Conservation (phyloP, 2,113 vertebrate genomes). For the Ahaetulla prasina region DNA sequence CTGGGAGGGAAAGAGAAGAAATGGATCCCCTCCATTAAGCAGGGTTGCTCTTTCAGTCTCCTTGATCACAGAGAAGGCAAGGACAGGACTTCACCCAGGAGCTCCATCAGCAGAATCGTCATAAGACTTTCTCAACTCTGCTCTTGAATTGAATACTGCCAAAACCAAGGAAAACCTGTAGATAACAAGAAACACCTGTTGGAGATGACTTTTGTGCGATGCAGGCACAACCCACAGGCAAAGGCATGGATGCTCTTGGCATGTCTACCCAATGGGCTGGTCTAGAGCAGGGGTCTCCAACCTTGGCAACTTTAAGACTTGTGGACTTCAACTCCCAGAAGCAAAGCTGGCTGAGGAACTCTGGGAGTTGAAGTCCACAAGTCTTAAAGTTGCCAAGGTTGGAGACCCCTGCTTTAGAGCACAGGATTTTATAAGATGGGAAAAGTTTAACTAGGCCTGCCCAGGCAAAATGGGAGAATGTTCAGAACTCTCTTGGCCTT, state of each 20-base stretch:
- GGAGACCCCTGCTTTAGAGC: no score
- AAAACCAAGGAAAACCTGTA: not conserved
- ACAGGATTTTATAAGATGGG: no score
- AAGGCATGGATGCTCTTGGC: not conserved
- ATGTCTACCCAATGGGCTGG: not conserved
- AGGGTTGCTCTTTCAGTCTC: not conserved
- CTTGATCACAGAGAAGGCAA: not conserved
- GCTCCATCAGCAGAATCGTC: not conserved
- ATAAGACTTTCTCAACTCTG: not conserved
- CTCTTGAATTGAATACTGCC: not conserved
- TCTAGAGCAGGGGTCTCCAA: not conserved
- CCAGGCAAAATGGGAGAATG: not conserved
- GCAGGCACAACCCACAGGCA: not conserved
- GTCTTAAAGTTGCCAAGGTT: no score
- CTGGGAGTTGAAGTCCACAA: no score
- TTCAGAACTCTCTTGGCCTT: not conserved
- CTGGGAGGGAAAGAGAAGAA: not conserved
- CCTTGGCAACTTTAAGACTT: no score
- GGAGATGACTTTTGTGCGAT: not conserved
- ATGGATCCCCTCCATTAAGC: not conserved
- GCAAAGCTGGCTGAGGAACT: no score
- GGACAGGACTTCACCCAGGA: not conserved
- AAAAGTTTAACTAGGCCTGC: not conserved
- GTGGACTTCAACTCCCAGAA: no score
- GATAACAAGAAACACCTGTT: not conserved